These are phyloP conservation scores for Eumerus sabulonum DNA, from an alignment of 2,888 invertebrate genomes.

Conservation along the genomic window DNA sequence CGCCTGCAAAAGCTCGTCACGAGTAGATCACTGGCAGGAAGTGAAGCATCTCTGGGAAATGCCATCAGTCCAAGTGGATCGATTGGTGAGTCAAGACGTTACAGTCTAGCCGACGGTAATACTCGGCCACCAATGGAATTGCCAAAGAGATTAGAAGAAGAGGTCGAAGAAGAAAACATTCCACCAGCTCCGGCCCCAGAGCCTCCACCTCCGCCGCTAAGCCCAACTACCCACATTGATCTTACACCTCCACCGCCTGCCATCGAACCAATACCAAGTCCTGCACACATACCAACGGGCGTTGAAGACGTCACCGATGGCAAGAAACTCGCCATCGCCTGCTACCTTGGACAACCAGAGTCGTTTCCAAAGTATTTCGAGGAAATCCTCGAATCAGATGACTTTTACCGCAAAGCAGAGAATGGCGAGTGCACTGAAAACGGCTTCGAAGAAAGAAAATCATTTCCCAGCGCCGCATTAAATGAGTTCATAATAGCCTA, in stretches of 20 bases:
- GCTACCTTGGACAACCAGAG: conserved; percentile 91
- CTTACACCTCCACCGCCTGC: conserved; percentile 79
- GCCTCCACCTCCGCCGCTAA: conserved; percentile 77
- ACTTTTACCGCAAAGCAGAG: conserved; percentile 81
- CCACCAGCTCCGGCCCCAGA: conserved; percentile 78
- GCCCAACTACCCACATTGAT: conserved; percentile 78
- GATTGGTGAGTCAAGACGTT: conserved; percentile 81
- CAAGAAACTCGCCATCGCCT: conserved; percentile 92
- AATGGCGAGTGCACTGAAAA: conserved; percentile 78
- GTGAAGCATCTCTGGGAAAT: conserved; percentile 82
- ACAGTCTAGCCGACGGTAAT: conserved; percentile 82
- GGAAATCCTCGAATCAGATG: conserved; percentile 84
- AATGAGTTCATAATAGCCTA: conserved; percentile 92
- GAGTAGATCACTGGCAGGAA: conserved; percentile 83
- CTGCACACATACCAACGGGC: conserved; percentile 77
- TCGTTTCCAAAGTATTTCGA: conserved; percentile 86
- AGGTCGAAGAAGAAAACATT: conserved; percentile 78
- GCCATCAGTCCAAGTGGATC: conserved; percentile 78
- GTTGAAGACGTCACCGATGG: conserved; percentile 87
- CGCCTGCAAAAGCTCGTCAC: conserved; percentile 92
- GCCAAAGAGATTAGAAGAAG: conserved; percentile 77
- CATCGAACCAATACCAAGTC: conserved; percentile 75
- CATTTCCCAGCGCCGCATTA: conserved; percentile 82
- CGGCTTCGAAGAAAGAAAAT: conserved; percentile 78
- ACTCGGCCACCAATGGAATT: conserved; percentile 78